These are phyloP conservation scores for Percopsis transmontana DNA, from an alignment of 2,113 vertebrate genomes.

Conservation along the genomic window DNA sequence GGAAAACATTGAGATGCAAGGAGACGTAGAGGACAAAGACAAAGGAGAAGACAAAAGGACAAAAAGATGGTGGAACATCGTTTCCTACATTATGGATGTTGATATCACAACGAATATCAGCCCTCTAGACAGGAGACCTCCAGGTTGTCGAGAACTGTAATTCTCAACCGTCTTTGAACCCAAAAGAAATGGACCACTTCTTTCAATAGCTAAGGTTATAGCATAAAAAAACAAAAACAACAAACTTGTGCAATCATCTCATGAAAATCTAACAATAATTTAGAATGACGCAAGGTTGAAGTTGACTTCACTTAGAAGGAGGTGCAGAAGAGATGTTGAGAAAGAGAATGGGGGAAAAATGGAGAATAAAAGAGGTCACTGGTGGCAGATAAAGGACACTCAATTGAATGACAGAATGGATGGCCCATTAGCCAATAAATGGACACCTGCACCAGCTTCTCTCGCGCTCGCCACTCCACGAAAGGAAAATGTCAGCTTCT, in stretches of 20 bases:
- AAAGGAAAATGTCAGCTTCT: constrained; percentile 63
- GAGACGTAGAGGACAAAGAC: constrained; percentile 39
- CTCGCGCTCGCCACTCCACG: constrained; percentile 33
- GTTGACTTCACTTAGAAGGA: not conserved
- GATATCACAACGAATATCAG: constrained; percentile 28
- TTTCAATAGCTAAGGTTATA: too few relatives aligned
- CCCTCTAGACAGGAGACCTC: constrained; percentile 8
- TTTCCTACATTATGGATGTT: constrained; percentile 19
- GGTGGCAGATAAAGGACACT: constrained; percentile 71
- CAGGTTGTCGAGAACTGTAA: too few relatives aligned
- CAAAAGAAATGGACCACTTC: not conserved
- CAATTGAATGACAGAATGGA: constrained; percentile 72
- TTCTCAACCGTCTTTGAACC: too few relatives aligned
- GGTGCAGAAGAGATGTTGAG: constrained; percentile 37
- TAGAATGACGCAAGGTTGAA: not conserved
- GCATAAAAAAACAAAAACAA: too few relatives aligned
- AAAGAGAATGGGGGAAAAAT: constrained; percentile 43
- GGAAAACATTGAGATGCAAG: constrained; percentile 45
- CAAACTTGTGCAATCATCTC: too few relatives aligned
- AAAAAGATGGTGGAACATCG: not conserved
- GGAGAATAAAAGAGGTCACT: constrained; percentile 69
- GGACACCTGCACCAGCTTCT: constrained; percentile 55
- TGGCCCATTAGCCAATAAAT: constrained; percentile 67
- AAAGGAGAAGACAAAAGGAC: constrained; percentile 14
- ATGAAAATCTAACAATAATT: too few relatives aligned